Evolutionary conservation across 1,140 invertebrate species (phyloP), one percentile per base, ranked within the genome.

Genomic region (Drosophila tristis): DNA sequence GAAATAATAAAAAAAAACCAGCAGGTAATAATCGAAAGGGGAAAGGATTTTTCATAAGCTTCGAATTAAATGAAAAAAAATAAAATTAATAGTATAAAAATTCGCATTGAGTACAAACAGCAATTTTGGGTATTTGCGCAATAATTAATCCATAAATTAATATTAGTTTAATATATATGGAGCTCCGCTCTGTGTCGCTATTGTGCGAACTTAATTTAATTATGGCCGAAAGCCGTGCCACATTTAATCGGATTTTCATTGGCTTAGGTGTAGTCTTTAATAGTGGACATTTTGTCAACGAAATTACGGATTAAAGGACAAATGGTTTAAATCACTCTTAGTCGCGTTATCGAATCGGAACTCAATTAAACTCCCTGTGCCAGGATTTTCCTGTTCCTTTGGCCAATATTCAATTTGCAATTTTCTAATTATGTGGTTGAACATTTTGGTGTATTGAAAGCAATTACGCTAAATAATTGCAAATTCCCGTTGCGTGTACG

Each of bases 381-480:
- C 20, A 20, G 20, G 20, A 20, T 20, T 25, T 49, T 7, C 13
- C 4, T 26, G 20, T 56, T 20, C 5, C 25, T 25, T 74, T 53
- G 57, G 23, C 39, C 16, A 53, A 63, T 79, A 79, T 87, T 87
- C 62, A 76, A 79, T 76, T 89, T 66, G 66, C 59, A 63, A 87
- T 82, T 82, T 78, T 75, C 78, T 68, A 86, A 86, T 78, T 86
- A 86, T 80, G 74, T 59, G 78, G 77, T 74, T 66, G 64, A 61
- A 66, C 49, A 56, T 86, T 77, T 78, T 51, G 55, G 50, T 82
- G 51, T 87, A 79, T 87, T 79, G 56, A 89, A 82, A 75, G 63
- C 84, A 78, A 82, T 89, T 79, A 76, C 44, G 72, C 75, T 66
- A 70, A 76, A 87, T 87, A 89, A 87, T 89, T 79, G 75, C 60